These are phyloP conservation scores for Drosophila parthenogenetica DNA, from an alignment of 2,888 invertebrate species.

Conservation along the genomic window DNA sequence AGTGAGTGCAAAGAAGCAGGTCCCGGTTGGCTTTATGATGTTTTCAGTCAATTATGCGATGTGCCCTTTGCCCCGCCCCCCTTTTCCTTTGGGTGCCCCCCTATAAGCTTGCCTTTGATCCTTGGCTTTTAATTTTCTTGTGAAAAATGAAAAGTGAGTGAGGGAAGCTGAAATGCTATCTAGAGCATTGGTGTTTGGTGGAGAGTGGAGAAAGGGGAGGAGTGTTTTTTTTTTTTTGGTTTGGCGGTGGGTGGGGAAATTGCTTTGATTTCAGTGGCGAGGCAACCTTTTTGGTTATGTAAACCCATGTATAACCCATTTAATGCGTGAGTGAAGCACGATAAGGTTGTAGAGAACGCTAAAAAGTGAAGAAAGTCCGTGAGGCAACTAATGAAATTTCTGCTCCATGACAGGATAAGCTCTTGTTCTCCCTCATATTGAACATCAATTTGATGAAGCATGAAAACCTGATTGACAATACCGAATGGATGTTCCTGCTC, in stretches of 20 bases:
- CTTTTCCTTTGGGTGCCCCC: neutral
- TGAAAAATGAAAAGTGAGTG: slow-evolving; percentile 15
- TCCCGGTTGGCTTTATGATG: slow-evolving; percentile 55
- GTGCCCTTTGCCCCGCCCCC: slow-evolving; percentile 15
- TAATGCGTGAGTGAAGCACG: slow-evolving; percentile 51
- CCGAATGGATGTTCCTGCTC: slow-evolving; percentile 94
- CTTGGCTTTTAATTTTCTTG: slow-evolving; percentile 65
- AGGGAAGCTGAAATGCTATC: slow-evolving; percentile 39
- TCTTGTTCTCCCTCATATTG: slow-evolving; percentile 93
- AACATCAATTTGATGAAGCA: slow-evolving; percentile 90
- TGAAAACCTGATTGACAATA: slow-evolving; percentile 87
- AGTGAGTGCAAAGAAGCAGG: slow-evolving; percentile 7
- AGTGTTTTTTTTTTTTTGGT: slow-evolving; percentile 8
- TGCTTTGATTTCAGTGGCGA: slow-evolving; percentile 54
- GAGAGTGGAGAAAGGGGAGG: too few relatives aligned
- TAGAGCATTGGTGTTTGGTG: slow-evolving; percentile 29
- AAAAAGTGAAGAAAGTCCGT: neutral
- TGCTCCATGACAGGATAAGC: slow-evolving; percentile 89
- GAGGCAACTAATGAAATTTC: slow-evolving; percentile 51
- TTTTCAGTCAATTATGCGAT: slow-evolving; percentile 73
- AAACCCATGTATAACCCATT: slow-evolving; percentile 48
- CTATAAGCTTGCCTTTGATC: slow-evolving; percentile 56
- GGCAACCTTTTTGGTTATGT: slow-evolving; percentile 39
- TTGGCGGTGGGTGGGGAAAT: neutral
- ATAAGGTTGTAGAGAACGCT: neutral